Evolutionary conservation across 2,113 vertebrate genomes (phyloP), one percentile per base, ranked within the genome.

Genomic region (Corynorhinus townsendii): DNA sequence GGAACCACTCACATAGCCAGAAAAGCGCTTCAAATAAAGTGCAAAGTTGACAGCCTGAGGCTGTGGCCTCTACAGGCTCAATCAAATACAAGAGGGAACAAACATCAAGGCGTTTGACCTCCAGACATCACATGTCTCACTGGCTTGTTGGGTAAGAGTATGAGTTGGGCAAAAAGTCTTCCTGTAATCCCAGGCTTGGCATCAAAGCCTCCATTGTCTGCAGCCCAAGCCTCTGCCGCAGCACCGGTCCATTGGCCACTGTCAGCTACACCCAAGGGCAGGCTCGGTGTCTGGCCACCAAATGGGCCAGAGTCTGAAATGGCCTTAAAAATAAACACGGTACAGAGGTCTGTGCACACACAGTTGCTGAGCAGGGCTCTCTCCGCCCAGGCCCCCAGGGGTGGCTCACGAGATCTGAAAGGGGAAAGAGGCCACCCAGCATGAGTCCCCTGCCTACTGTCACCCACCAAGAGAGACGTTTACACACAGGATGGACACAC

Each of bases 121-220:
- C 71, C 81, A 69, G 54, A 91, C 38, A 8, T 19, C 49, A 38
- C 0, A 4, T 8, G 0, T 93, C 86, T 79, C 86, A 14, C 22
- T 66, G 83, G 49, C 28, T 91, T 81, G 38, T 35, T 71, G 68
- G 59, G 73, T 62, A 64, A 94, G 62, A 56, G 43, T 14, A 47
- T 56, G 90, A 79, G 47, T n/a, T 71, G 66, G 62, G 33, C 86
- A 28, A 38, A 73, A 33, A 94, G n/a, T 26, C 76, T 28, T 59
- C 56, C 49, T 80, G 85, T 66, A 40, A 81, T 77, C 86, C 76
- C 81, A 93, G 87, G 80, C 56, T 94, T 92, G 93, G 88, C 85
- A 64, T 86, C 28, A 26, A 93, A 96, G 68, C 59, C 19, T 17
- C 86, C 43, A 62, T 79, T 94, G 92, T 90, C 93, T 94, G 22